Conservation (phyloP, 2,888 invertebrate species). For the Marronus borbonicus region DNA sequence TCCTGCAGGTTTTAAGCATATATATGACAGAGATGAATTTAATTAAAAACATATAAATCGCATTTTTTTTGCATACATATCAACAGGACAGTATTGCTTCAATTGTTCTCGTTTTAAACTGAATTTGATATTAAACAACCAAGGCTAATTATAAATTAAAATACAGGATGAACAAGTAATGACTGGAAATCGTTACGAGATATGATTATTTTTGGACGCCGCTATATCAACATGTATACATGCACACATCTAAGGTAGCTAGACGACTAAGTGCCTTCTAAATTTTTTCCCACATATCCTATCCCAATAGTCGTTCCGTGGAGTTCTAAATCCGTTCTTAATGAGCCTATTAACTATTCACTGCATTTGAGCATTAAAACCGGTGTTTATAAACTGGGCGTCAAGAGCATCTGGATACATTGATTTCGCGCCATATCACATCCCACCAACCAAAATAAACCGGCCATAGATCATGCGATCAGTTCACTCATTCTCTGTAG, state of each 20-base stretch:
- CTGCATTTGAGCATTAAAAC: constrained; percentile 68
- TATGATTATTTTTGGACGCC: constrained; percentile 17
- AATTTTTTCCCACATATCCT: constrained; percentile 47
- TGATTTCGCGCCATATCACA: constrained; percentile 61
- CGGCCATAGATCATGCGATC: constrained; percentile 41
- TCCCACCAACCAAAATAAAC: constrained; percentile 49
- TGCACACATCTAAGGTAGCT: constrained; percentile 3
- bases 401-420: constrained; percentile 60
- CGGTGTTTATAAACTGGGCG: constrained; percentile 65
- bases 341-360: constrained; percentile 70
- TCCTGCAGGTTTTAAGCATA: too few species aligned
- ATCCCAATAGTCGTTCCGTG: constrained; percentile 46
- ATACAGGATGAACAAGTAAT: too few species aligned
- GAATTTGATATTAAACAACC: too few species aligned
- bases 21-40: too few species aligned
- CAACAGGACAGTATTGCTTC: too few species aligned
- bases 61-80: too few species aligned
- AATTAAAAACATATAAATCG: too few species aligned
- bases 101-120: too few species aligned
- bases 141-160: too few species aligned
- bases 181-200: background rate
- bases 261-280: constrained; percentile 28
- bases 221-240: background rate
- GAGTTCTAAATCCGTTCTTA: constrained; percentile 65
- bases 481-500: constrained; percentile 39